phyloP scores from a whole-genome alignment of 2,113 vertebrate genomes.

The Sardina pilchardus region DNA sequence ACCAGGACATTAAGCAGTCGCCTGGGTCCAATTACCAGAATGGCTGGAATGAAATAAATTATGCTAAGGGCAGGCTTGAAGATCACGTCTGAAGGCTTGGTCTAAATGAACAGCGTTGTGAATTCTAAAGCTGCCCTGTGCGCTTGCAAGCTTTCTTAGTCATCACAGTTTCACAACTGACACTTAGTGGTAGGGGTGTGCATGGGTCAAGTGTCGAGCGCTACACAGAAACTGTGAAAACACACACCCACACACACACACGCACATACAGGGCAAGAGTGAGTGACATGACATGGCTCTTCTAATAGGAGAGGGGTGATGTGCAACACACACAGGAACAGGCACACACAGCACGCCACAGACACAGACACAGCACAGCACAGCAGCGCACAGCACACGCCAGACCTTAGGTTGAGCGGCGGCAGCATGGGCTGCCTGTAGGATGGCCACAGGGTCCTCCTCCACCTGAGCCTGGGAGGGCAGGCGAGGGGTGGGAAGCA shows the following conservation, averaged over 20 bases:
- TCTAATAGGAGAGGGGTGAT: background rate
- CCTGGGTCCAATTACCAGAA: constrained; percentile 2
- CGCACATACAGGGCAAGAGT: background rate
- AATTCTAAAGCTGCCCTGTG: background rate
- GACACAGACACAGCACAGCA: constrained; percentile 41
- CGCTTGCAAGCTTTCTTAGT: background rate
- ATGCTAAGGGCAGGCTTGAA: background rate
- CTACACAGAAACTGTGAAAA: background rate
- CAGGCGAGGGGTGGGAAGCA: constrained; percentile 52
- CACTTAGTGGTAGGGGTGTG: background rate
- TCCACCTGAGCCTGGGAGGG: constrained; percentile 75
- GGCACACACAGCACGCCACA: constrained; percentile 44
- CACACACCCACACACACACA: background rate
- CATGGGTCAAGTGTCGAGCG: background rate
- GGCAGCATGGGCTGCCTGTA: constrained; percentile 69
- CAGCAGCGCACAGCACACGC: constrained; percentile 43
- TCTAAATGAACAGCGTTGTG: background rate
- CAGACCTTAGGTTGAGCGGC: constrained; percentile 78
- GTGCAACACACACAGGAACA: background rate
- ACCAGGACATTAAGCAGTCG: background rate
- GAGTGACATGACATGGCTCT: background rate
- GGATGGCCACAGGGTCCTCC: constrained; percentile 70
- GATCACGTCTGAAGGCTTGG: background rate
- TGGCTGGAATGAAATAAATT: background rate
- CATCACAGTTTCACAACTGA: background rate